Base-by-base conservation (phyloP, 2,797 vertebrate genomes). In the Coccyzus lansbergi region DNA sequence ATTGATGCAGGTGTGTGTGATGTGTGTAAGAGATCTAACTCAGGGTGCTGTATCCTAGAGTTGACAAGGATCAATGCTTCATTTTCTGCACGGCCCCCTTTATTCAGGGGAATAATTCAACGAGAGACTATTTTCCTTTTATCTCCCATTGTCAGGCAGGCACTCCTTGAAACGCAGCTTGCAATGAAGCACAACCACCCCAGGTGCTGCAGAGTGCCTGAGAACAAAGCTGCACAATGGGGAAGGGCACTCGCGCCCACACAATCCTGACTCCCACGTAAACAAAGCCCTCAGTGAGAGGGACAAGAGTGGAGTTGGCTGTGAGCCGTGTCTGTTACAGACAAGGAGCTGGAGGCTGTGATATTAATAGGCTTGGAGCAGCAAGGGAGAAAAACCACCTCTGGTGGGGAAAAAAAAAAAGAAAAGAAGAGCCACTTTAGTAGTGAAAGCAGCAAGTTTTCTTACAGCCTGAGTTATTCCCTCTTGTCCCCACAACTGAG, bases 21-120 rank as follows among this genome's bases (percentile, higher is more conserved):
- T 91, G 88, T 86, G 94, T 94, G 94, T 94, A 96, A 96, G 94
- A 96, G 94, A 95, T 92, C 95, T 95, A 95, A 95, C 94, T 84
- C 89, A 93, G 85, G 95, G 92, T 90, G 42, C 85, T 44, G 91
- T 84, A 91, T 78, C 92, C 91, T 29, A 0, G 65, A 93, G 91
- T 72, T 93, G 94, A 95, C 83, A 94, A 38, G 92, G 94, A 97
- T 95, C 95, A 95, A 91, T 91, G 96, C 91, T 92, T 93, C 91
- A 95, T 95, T 96, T 88, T 94, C 93, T 51, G 85, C 91, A 94
- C 93, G 95, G 94, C 92, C 95, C 94, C 95, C 92, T 93, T 96
- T 95, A 95, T 96, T 95, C 92, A 93, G 76, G 44, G 89, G 80
- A 95, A 95, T 93, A 93, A 97, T 94, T 91, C 96, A 93, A 94